Evolutionary conservation across 2,888 invertebrate species (phyloP).

Genomic region (Metalampra italica): DNA sequence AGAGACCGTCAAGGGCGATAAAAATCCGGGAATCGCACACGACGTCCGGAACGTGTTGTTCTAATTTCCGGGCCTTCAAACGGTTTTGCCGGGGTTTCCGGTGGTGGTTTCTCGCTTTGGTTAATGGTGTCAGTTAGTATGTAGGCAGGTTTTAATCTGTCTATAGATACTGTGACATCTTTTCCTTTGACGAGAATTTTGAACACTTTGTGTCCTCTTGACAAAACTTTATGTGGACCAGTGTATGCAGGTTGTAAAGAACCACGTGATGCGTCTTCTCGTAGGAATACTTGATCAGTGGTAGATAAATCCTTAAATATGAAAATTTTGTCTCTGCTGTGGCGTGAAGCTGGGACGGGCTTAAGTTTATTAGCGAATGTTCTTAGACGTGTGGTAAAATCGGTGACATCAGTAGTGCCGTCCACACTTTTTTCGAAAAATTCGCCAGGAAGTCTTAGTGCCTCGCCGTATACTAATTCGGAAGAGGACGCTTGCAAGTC

Average conservation of each 20-base stretch:
- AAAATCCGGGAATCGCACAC: background rate
- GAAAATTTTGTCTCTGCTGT: constrained; percentile 7
- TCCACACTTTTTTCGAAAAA: constrained; percentile 8
- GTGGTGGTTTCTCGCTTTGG: too few relatives aligned
- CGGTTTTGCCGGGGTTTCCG: background rate
- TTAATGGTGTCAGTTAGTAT: background rate
- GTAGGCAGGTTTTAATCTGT: constrained; percentile 22
- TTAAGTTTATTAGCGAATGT: constrained; percentile 3
- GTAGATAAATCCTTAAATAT: constrained; percentile 17
- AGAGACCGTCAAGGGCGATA: background rate
- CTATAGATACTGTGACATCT: constrained; percentile 14
- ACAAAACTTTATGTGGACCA: constrained; percentile 15
- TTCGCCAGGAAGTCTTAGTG: constrained; percentile 15
- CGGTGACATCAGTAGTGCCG: constrained; percentile 9
- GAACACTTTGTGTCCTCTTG: constrained; percentile 7
- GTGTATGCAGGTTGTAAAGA: constrained; percentile 11
- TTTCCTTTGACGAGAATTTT: constrained; percentile 11
- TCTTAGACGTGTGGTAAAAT: constrained; percentile 12
- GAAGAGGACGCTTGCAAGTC: constrained; percentile 13
- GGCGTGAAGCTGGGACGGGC: constrained; percentile 11
- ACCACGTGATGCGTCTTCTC: constrained; percentile 11
- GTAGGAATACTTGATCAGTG: constrained; percentile 16
- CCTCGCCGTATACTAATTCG: constrained; percentile 23
- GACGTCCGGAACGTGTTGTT: background rate
- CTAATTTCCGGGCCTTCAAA: too few relatives aligned